Conservation (phyloP, 2,113 vertebrate genomes). For the Galeopterus variegatus region DNA sequence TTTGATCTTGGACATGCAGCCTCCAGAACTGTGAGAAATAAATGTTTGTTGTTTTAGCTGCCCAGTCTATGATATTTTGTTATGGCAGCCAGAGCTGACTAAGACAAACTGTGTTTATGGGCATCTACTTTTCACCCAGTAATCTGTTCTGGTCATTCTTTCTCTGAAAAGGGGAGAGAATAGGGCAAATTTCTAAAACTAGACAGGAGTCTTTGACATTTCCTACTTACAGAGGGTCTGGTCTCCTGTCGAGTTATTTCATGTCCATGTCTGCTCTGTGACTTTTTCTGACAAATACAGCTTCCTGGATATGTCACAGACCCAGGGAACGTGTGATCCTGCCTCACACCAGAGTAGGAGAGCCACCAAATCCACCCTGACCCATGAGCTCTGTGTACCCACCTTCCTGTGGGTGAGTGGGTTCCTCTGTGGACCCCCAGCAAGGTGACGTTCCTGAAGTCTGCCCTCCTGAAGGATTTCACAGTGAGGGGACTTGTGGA, state of each 20-base stretch:
- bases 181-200: not conserved
- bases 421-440: no score
- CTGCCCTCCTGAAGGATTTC: not conserved
- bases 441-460: fast-evolving
- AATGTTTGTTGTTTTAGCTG: no score
- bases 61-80: not conserved
- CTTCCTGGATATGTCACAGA: not conserved
- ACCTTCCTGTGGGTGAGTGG: fast-evolving
- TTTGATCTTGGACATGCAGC: not conserved
- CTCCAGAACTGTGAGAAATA: not conserved
- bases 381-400: not conserved
- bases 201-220: not conserved
- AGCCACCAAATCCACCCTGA: not conserved
- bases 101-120: not conserved
- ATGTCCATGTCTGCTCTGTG: not conserved
- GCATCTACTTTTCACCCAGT: not conserved
- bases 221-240: not conserved
- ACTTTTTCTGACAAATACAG: not conserved
- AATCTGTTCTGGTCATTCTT: not conserved
- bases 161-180: not conserved
- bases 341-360: not conserved
- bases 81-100: not conserved
- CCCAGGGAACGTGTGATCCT: not conserved
- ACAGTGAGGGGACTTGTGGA: not conserved
- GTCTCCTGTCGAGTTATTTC: not conserved